A percentile compares a stretch with the other conserved stretches of the same genome.
Evolutionary conservation across 1,140 invertebrate species (phyloP).

Genomic region (Drosophila micromelanica): DNA sequence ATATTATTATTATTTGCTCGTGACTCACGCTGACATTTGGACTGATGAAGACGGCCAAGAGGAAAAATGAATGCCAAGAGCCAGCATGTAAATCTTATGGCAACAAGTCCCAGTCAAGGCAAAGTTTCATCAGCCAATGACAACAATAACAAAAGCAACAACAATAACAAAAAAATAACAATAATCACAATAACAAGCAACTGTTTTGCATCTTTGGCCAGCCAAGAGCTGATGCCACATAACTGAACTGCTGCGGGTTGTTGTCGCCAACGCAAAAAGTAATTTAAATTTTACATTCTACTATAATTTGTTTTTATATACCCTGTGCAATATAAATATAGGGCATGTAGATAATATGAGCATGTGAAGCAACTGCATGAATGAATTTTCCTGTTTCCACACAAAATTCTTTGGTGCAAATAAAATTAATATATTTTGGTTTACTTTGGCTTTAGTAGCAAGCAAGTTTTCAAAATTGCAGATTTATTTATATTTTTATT

Average conservation of each 20-base stretch:
- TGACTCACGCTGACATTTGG: conserved; percentile 26
- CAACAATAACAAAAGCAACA: neutral
- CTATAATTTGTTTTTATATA: conserved; percentile 10
- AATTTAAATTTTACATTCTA: conserved; percentile 36
- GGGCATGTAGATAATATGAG: too few relatives aligned
- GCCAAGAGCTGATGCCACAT: conserved; percentile 8
- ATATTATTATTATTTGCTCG: neutral
- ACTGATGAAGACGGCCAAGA: conserved; percentile 22
- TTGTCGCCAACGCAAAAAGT: conserved; percentile 30
- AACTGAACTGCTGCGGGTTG: conserved; percentile 19
- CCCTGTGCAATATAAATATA: neutral
- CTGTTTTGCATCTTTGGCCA: conserved; percentile 37
- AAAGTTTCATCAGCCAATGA: conserved; percentile 17
- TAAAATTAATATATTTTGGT: too few relatives aligned
- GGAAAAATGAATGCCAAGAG: conserved; percentile 16
- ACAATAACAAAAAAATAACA: conserved; percentile 21
- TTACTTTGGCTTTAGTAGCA: too few relatives aligned
- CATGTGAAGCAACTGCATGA: too few relatives aligned
- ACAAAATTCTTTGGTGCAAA: too few relatives aligned
- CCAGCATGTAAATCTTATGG: conserved; percentile 43
- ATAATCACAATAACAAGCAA: conserved; percentile 26
- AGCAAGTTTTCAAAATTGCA: too few relatives aligned
- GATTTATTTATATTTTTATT: too few relatives aligned
- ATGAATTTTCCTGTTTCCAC: too few relatives aligned
- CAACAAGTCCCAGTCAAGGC: conserved; percentile 31